A percentile compares a stretch with the other conserved stretches of the same genome.
These are phyloP conservation scores for Drosophila mauritiana DNA, from an alignment of 1,140 invertebrate genomes.

Conservation along the genomic window DNA sequence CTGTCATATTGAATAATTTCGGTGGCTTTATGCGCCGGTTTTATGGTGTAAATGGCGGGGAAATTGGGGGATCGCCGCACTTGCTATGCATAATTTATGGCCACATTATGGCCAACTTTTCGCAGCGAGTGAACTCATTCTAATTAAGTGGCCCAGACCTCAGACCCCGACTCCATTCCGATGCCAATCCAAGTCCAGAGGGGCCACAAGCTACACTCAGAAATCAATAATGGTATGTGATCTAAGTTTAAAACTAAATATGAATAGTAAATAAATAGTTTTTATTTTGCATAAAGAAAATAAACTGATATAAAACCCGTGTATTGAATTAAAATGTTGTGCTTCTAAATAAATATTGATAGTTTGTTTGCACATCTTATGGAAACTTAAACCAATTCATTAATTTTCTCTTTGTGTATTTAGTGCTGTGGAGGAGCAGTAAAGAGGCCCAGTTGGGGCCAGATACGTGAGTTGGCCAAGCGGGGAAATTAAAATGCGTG, in stretches of 20 bases:
- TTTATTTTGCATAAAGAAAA: too few relatives aligned
- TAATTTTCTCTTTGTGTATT: not conserved
- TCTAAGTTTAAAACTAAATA: not conserved
- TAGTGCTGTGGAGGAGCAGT: not conserved
- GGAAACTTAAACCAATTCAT: too few relatives aligned
- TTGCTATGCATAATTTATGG: slow-evolving; percentile 81
- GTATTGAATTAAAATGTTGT: too few relatives aligned
- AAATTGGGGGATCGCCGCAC: slow-evolving; percentile 29
- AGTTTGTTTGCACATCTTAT: too few relatives aligned
- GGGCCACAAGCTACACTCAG: slow-evolving; percentile 8
- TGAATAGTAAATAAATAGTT: not conserved
- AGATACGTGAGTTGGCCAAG: slow-evolving; percentile 48
- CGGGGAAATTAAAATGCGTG: slow-evolving; percentile 58
- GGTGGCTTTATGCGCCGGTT: slow-evolving; percentile 45
- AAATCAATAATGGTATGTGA: not conserved
- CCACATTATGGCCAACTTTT: slow-evolving; percentile 51
- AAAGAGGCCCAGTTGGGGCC: slow-evolving; percentile 42
- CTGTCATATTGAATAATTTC: slow-evolving; percentile 82
- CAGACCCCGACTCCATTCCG: slow-evolving; percentile 3
- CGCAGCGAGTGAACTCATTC: slow-evolving; percentile 75
- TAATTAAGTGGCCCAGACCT: slow-evolving; percentile 69
- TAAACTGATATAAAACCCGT: too few relatives aligned
- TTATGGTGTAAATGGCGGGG: slow-evolving; percentile 7
- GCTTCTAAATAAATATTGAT: too few relatives aligned
- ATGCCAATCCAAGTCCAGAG: slow-evolving; percentile 12